Evolutionary conservation across 2,113 vertebrate species (phyloP), one percentile per base, ranked within the genome.

Genomic region (Ploceus nigricollis): DNA sequence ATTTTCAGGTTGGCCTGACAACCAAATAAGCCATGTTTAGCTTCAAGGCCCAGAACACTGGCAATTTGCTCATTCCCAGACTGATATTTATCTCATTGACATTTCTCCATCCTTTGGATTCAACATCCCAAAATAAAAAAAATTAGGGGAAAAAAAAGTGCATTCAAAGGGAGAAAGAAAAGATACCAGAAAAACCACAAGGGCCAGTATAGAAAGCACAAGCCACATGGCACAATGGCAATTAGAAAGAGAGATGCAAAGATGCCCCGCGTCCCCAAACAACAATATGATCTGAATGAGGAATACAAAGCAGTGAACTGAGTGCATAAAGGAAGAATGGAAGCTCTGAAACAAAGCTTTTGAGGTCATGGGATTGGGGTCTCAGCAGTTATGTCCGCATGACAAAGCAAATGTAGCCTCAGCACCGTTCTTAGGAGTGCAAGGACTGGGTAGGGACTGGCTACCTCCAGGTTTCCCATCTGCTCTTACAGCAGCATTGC

Each of bases 1-100:
- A 92, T 94, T 92, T 97, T 94, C 85, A 96, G 96, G 93, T 95
- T 95, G 94, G 92, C 93, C 68, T 96, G 93, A 96, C 94, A 96
- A 96, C 90, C 75, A 91, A 96, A 88, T 91, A 90, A 91, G 82
- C 91, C 84, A 72, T 87, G 94, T 95, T 96, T 94, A 96, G 87
- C 85, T 95, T 88, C 91, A 87, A 91, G 89, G 65, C 53, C 37
- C 82, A 94, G 72, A 78, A 92, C 61, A 60, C 33, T 53, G 79
- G 63, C 87, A 81, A 78, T 88, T 80, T 92, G 72, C 88, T 97
- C 0, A 0, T 95, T 96, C 93, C 79, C 95, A 97, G 80, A 86
- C 85, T 78, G 90, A 88, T 94, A 95, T 60, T 94, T 92, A 88
- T 96, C 92, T 95, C 82, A 92, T 70, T 3, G 19, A 83, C 75